These are phyloP conservation scores for Anastatus disparis DNA, from an alignment of 1,140 invertebrate species.

Conservation along the genomic window DNA sequence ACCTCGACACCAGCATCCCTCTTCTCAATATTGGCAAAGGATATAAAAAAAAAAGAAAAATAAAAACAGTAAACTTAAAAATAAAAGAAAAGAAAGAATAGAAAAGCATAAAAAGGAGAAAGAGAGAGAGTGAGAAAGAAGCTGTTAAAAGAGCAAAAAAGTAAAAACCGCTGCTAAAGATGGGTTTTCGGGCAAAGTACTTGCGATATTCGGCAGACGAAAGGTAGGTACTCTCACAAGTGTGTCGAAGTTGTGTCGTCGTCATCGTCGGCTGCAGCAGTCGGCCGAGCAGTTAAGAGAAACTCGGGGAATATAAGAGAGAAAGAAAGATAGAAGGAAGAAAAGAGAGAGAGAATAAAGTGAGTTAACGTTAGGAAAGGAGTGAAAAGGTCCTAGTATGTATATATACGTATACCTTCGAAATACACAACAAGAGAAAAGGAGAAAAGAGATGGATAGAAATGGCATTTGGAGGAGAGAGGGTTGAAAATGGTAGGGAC, in stretches of 20 bases:
- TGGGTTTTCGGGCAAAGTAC: neutral
- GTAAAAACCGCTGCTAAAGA: too few relatives aligned
- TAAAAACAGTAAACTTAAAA: neutral
- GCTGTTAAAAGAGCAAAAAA: too few relatives aligned
- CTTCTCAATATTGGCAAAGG: too few relatives aligned
- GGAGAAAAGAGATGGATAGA: slow-evolving; percentile 16
- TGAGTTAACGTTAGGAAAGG: slow-evolving; percentile 4
- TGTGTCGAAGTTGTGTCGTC: neutral
- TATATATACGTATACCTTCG: too few relatives aligned
- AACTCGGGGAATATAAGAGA: too few relatives aligned
- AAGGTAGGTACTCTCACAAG: neutral
- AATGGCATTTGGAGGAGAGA: neutral
- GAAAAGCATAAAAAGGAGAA: neutral
- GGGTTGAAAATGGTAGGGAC: slow-evolving; percentile 4
- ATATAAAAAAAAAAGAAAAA: too few relatives aligned
- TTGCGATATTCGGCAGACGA: too few relatives aligned
- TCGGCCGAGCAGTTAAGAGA: slow-evolving; percentile 21
- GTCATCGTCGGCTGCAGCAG: slow-evolving; percentile 3
- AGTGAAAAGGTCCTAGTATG: neutral
- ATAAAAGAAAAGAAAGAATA: neutral
- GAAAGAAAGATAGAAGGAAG: too few relatives aligned
- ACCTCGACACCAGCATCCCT: too few relatives aligned
- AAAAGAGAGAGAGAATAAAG: neutral
- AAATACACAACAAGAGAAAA: too few relatives aligned
- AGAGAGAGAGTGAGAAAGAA: neutral